Evolutionary conservation across 2,113 vertebrate species (phyloP), one percentile per base, ranked within the genome.

Genomic region (Onychorhynchus coronatus): DNA sequence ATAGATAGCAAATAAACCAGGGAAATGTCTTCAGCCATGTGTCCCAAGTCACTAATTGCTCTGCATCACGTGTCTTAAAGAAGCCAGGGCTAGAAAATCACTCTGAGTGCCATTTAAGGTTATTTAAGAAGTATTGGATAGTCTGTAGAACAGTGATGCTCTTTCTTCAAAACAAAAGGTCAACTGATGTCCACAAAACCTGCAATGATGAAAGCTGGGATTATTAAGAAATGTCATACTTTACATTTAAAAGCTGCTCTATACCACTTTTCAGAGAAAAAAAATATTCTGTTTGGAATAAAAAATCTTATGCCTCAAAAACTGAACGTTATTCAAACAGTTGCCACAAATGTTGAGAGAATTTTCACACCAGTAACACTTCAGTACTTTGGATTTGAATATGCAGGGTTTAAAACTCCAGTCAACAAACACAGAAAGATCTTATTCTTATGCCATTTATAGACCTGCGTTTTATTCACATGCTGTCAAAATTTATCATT

Each of bases 371-470:
- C 30, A 72, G 13, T 71, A 90, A 63, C 5, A 37, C 5, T 44
- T 55, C 10, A 31, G n/a, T 78, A 47, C 22, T 85, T 73, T 71
- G 50, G 20, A 70, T 86, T 88, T 81, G 37, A 89, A 14, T 18
- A 55, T 9, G 12, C 39, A 46, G 22, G 10, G 5, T 67, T 74
- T 63, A 72, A 73, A 89, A 63, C 21, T 50, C 19, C 49, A 88
- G 63, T 77, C 37, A 50, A 13, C 24, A 47, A 77, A 65, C 0
- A 2, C 2, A 75, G 31, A 30, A 68, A 0, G 0, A 33, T n/a
- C 70, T 87, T 66, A 42, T 24, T 71, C 14, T 46, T 49, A 49
- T 18, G 16, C 4, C 12, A 33, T 49, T 62, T 67, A 41, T 15
- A 78, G 41, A 79, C 30, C 9, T 31, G 14, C n/a, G 9, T 19